Percentiles rank a stretch among this genome's conserved stretches.
These are phyloP conservation scores for Leptopilina clavipes DNA, from an alignment of 1,140 invertebrate genomes.

Conservation along the genomic window DNA sequence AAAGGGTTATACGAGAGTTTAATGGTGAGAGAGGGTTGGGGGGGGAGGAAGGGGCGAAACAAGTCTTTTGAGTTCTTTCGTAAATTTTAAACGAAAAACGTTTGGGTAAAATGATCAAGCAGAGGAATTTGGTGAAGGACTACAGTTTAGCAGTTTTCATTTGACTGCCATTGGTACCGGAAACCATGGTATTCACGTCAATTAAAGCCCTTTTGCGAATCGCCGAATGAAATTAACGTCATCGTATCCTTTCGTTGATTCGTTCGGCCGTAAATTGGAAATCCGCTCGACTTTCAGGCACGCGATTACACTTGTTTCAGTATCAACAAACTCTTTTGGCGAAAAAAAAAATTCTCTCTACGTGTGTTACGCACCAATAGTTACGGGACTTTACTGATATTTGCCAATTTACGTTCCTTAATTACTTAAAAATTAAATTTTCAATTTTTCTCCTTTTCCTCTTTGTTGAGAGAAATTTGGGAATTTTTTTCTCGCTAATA, in stretches of 20 bases:
- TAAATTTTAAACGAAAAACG: conserved; percentile 10
- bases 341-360: neutral
- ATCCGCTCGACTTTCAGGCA: conserved; percentile 25
- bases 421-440: neutral
- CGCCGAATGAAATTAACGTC: conserved; percentile 26
- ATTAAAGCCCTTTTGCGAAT: conserved; percentile 28
- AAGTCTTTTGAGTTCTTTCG: neutral
- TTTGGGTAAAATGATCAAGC: neutral
- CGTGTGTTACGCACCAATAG: neutral
- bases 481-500: too few species aligned
- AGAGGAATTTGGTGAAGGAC: neutral
- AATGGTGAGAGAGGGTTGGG: neutral
- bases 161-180: conserved; percentile 12
- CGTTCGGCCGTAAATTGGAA: conserved; percentile 28
- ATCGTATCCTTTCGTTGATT: conserved; percentile 25
- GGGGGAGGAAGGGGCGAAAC: neutral
- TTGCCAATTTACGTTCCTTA: conserved; percentile 2
- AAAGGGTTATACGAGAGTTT: neutral
- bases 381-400: neutral
- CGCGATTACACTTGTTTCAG: conserved; percentile 31
- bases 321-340: conserved; percentile 22
- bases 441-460: neutral
- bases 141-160: neutral
- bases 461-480: too few species aligned
- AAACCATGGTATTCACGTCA: conserved; percentile 34